These are phyloP conservation scores for Electrona antarctica DNA, from an alignment of 2,113 vertebrate genomes.

Conservation along the genomic window DNA sequence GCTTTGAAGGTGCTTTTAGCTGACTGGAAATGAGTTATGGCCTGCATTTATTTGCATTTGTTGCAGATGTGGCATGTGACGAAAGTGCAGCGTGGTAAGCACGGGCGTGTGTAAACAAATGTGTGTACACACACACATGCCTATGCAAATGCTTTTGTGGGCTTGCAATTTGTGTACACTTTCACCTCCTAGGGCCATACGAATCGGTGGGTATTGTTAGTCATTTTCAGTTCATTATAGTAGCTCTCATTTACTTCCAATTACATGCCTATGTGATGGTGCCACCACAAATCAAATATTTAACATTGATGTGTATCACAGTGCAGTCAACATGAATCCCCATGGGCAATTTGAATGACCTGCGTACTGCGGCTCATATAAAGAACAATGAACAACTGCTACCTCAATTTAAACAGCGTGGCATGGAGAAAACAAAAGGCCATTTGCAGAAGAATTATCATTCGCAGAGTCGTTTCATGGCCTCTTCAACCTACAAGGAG, in stretches of 20 bases:
- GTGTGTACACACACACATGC: too few relatives aligned
- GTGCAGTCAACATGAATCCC: too few relatives aligned
- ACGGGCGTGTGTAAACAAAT: not conserved
- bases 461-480: too few relatives aligned
- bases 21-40: not conserved
- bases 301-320: too few relatives aligned
- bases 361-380: too few relatives aligned
- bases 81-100: not conserved
- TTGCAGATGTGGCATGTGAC: not conserved
- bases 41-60: not conserved
- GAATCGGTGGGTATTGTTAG: constrained; percentile 5
- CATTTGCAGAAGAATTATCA: too few relatives aligned
- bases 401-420: too few relatives aligned
- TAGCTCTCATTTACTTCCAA: constrained; percentile 20
- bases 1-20: constrained; percentile 27
- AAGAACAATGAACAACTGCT: too few relatives aligned
- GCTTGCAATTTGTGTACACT: constrained; percentile 4
- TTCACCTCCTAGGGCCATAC: not conserved
- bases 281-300: too few relatives aligned
- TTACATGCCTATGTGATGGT: constrained; percentile 22
- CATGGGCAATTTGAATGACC: too few relatives aligned
- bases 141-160: not conserved
- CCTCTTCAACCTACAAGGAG: too few relatives aligned
- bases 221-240: constrained; percentile 8
- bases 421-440: too few relatives aligned